Evolutionary conservation across 2,797 vertebrate species (phyloP).

Genomic region (Hemibagrus guttatus): DNA sequence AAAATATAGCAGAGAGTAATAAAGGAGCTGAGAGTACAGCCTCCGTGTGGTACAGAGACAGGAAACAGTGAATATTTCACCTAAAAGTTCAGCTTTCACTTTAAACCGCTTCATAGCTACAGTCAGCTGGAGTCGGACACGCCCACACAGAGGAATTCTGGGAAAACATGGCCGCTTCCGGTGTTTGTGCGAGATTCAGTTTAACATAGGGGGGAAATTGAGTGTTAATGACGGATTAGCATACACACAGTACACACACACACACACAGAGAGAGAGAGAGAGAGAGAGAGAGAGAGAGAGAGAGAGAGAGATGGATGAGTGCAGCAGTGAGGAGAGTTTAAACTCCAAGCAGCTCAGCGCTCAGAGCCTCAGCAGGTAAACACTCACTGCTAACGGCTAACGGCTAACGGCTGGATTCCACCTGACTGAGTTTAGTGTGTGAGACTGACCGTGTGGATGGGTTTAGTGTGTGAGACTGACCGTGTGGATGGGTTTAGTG

Average conservation of each 20-base stretch:
- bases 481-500: no score
- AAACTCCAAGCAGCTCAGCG: conserved; percentile 75
- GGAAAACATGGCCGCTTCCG: conserved; percentile 81
- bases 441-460: not conserved
- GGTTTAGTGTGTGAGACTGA: no score
- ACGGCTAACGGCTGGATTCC: not conserved
- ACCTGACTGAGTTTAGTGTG: not conserved
- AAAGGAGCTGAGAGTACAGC: not conserved
- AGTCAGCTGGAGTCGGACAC: not conserved
- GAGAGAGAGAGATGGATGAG: conserved; percentile 71
- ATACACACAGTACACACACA: not conserved
- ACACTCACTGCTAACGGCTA: not conserved
- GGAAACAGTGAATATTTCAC: not conserved
- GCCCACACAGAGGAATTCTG: conserved; percentile 49
- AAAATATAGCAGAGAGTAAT: no score
- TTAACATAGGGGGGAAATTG: not conserved
- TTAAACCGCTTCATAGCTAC: not conserved
- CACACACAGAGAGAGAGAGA: not conserved
- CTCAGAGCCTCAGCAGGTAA: conserved; percentile 79
- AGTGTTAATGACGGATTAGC: not conserved
- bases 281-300: not conserved
- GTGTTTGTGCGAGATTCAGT: conserved; percentile 59
- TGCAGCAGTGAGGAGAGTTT: conserved; percentile 74
- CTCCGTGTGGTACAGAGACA: not conserved
- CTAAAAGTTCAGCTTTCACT: not conserved